A percentile compares a stretch with the other conserved stretches of the same genome.
phyloP scores from a whole-genome alignment of 1,140 invertebrate species.

The Ceratoteleas bidentatus region DNA sequence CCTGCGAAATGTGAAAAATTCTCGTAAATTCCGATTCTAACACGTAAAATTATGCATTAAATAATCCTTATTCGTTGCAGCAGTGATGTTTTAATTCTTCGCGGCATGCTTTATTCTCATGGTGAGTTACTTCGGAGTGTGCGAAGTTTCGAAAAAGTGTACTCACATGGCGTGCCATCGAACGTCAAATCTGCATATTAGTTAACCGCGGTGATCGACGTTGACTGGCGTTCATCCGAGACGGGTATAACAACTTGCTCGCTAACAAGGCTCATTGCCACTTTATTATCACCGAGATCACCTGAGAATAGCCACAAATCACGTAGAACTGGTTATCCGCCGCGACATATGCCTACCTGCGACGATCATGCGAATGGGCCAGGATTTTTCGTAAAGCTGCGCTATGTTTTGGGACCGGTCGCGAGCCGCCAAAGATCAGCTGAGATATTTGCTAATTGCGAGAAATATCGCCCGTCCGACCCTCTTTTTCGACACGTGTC shows the following conservation, averaged over 20 bases:
- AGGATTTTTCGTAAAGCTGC: slow-evolving; percentile 51
- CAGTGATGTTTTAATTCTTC: slow-evolving; percentile 41
- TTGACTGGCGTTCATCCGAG: slow-evolving; percentile 66
- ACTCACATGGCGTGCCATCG: slow-evolving; percentile 49
- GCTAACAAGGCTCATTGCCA: slow-evolving; percentile 74
- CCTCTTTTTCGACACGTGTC: slow-evolving; percentile 60
- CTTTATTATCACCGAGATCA: slow-evolving; percentile 72
- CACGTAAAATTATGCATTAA: too few relatives aligned
- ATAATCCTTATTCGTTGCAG: not conserved
- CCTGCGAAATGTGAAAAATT: too few relatives aligned
- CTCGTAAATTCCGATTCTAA: too few relatives aligned
- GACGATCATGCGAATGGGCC: slow-evolving; percentile 36
- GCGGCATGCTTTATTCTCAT: slow-evolving; percentile 35
- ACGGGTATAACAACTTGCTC: slow-evolving; percentile 59
- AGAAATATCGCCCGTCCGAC: slow-evolving; percentile 46
- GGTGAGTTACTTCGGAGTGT: slow-evolving; percentile 47
- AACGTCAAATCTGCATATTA: slow-evolving; percentile 61
- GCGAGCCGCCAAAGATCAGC: slow-evolving; percentile 57
- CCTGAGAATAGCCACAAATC: slow-evolving; percentile 71
- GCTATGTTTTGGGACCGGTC: slow-evolving; percentile 56
- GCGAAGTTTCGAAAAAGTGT: slow-evolving; percentile 54
- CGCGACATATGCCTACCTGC: slow-evolving; percentile 66
- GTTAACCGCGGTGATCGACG: slow-evolving; percentile 62
- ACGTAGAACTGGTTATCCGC: slow-evolving; percentile 71
- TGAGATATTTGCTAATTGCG: slow-evolving; percentile 65